Conservation (phyloP, 1,140 invertebrate species). For the Drosophila fuyamai region DNA sequence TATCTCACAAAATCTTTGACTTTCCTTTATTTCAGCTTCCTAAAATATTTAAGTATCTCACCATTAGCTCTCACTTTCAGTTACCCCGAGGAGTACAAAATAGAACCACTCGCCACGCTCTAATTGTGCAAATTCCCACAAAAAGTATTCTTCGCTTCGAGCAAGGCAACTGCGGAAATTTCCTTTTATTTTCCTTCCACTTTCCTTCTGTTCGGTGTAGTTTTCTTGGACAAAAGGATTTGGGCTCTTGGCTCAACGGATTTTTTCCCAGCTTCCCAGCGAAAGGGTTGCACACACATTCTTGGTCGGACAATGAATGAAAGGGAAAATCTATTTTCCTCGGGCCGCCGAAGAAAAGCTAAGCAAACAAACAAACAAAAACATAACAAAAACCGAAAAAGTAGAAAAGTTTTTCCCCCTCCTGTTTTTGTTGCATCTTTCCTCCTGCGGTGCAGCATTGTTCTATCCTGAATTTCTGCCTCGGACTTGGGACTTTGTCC, state of each 20-base stretch:
- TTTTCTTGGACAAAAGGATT: conserved; percentile 40
- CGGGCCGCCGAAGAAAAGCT: conserved; percentile 46
- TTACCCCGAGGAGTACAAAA: conserved; percentile 6
- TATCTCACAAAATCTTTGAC: conserved; percentile 17
- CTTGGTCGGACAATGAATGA: conserved; percentile 36
- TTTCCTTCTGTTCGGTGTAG: conserved; percentile 28
- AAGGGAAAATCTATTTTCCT: conserved; percentile 66
- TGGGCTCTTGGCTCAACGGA: conserved; percentile 16
- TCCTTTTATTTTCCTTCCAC: conserved; percentile 49
- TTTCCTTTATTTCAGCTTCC: neutral
- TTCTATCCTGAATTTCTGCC: conserved; percentile 28
- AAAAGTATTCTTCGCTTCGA: conserved; percentile 38
- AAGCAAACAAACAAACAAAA: conserved; percentile 54
- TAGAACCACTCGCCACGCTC: conserved; percentile 56
- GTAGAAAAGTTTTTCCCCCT: conserved; percentile 14
- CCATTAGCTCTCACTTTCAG: conserved; percentile 10
- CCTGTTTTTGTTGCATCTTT: conserved; percentile 27
- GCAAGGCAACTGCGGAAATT: conserved; percentile 33
- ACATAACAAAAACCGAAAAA: conserved; percentile 16
- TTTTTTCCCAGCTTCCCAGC: conserved; percentile 61
- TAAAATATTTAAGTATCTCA: conserved; percentile 26
- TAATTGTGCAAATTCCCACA: conserved; percentile 83
- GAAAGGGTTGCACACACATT: conserved; percentile 54
- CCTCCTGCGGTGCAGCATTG: conserved; percentile 57
- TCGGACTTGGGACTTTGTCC: conserved; percentile 27